Conservation (phyloP, 2,113 vertebrate species). For the Hippocampus zosterae region DNA sequence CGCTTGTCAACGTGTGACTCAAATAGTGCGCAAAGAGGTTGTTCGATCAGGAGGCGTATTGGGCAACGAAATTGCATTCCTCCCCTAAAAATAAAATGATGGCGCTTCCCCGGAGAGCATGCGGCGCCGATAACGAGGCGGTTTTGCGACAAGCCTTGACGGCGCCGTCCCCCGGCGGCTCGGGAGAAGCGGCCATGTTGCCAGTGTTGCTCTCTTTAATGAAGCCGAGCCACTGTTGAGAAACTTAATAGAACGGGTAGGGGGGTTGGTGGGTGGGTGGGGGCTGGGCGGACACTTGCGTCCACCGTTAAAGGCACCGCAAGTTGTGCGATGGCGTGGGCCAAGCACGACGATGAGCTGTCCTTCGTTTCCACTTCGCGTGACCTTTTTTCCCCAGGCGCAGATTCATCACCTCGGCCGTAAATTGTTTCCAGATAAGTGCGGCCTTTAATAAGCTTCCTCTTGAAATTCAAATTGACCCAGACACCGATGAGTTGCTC, state of each 20-base stretch:
- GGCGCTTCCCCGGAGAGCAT: constrained; percentile 37
- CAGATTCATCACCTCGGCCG: constrained; percentile 21
- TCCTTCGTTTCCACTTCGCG: constrained; percentile 7
- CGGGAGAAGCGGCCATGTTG: neutral
- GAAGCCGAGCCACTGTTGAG: neutral
- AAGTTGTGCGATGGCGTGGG: neutral
- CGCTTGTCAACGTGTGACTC: neutral
- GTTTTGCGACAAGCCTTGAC: constrained; percentile 16
- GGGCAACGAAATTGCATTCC: constrained; percentile 25
- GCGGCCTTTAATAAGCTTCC: constrained; percentile 37
- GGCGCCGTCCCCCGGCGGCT: neutral
- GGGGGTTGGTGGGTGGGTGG: neutral
- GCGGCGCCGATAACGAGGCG: constrained; percentile 40
- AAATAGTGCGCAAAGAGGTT: constrained; percentile 11
- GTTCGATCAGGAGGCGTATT: constrained; percentile 16
- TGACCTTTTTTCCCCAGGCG: constrained; percentile 20
- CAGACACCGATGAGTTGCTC: constrained; percentile 4
- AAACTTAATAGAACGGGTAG: constrained; percentile 2
- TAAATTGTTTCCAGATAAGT: constrained; percentile 30
- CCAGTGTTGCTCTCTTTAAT: constrained; percentile 22
- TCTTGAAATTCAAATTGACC: constrained; percentile 47
- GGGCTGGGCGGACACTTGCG: neutral
- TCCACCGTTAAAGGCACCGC: neutral
- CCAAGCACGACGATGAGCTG: neutral
- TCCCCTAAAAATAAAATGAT: constrained; percentile 51